Percentiles rank a stretch among this genome's conserved stretches.
phyloP scores from a whole-genome alignment of 2,797 vertebrate species.

The Poecilia picta region DNA sequence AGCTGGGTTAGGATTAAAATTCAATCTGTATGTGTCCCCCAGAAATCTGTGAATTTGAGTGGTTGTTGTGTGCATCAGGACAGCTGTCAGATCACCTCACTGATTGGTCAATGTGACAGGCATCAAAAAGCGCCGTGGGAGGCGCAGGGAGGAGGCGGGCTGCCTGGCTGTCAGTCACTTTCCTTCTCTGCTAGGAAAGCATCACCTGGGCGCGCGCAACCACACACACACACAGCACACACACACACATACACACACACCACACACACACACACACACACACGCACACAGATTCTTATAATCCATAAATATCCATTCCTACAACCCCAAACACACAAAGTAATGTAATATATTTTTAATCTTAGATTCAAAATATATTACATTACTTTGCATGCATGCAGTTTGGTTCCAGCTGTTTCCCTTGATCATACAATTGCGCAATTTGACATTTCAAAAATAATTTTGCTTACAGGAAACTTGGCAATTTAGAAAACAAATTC shows the following conservation, averaged over 20 bases:
- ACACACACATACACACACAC: background rate
- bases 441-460: no score
- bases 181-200: conserved; percentile 60
- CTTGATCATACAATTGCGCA: no score
- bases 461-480: no score
- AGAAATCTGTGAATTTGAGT: conserved; percentile 5
- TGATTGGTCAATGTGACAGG: conserved; percentile 85
- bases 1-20: background rate
- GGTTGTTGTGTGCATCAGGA: conserved; percentile 45
- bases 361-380: no score
- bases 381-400: conserved; percentile 25
- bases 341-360: no score
- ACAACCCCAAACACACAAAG: conserved; percentile 35
- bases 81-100: conserved; percentile 79
- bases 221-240: conserved; percentile 17
- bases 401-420: conserved; percentile 6
- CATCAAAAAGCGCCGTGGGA: conserved; percentile 77
- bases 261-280: conserved; percentile 35
- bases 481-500: no score
- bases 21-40: conserved; percentile 13
- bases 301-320: conserved; percentile 61
- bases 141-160: conserved; percentile 81
- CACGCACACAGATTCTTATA: conserved; percentile 42
- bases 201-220: conserved; percentile 53
- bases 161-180: conserved; percentile 88